These are phyloP conservation scores for Capreolus pygargus DNA, from an alignment of 2,113 vertebrate species.

Conservation along the genomic window DNA sequence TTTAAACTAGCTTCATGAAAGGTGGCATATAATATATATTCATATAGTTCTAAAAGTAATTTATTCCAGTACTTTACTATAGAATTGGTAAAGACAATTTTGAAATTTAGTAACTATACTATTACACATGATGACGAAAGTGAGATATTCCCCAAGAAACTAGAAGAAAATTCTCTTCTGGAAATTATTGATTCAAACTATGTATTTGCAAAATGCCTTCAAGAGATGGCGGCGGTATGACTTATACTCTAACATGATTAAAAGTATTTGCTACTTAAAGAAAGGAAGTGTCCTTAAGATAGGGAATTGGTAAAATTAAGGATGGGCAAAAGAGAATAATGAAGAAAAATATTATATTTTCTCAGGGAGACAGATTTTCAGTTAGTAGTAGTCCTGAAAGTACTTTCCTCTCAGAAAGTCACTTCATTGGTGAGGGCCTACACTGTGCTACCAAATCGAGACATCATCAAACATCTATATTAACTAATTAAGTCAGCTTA, in stretches of 20 bases:
- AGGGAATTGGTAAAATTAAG: not conserved
- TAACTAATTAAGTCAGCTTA: not conserved
- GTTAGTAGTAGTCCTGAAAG: not conserved
- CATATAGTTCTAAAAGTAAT: not conserved
- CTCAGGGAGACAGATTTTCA: not conserved
- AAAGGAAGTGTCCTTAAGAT: not conserved
- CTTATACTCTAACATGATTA: not conserved
- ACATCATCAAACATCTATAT: not conserved
- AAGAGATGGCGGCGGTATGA: not conserved
- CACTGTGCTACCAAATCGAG: not conserved
- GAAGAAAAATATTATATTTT: not conserved
- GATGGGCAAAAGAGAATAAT: not conserved
- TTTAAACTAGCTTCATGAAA: conserved; percentile 3
- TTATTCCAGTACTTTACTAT: not conserved
- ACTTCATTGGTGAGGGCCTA: not conserved
- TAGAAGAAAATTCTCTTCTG: not conserved
- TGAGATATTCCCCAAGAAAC: not conserved
- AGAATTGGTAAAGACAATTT: not conserved
- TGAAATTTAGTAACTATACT: not conserved
- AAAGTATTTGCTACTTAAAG: not conserved
- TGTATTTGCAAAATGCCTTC: not conserved
- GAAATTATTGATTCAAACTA: not conserved
- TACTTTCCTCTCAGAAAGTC: not conserved
- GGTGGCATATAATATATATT: not conserved
- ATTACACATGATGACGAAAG: not conserved